These are phyloP conservation scores for Merodon equestris DNA, from an alignment of 2,888 invertebrate species.

Conservation along the genomic window DNA sequence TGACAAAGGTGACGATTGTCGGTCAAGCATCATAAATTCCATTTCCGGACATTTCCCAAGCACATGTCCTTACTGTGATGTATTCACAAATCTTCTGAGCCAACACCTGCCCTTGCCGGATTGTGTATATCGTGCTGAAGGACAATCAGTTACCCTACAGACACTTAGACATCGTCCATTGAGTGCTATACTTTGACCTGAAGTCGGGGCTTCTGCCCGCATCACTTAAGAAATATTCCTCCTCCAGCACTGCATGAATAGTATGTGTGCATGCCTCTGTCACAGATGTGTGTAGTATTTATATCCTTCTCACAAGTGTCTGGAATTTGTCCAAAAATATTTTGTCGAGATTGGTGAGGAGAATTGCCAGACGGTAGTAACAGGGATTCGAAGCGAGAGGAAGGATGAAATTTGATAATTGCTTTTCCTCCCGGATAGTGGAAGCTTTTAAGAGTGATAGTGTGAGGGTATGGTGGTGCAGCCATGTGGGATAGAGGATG, in stretches of 20 bases:
- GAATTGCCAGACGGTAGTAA: neutral
- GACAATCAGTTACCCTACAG: constrained; percentile 47
- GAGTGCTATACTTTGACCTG: constrained; percentile 49
- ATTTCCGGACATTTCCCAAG: constrained; percentile 6
- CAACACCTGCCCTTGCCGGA: constrained; percentile 51
- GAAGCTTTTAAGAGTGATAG: no score
- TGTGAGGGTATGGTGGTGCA: constrained; percentile 1
- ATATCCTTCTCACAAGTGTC: constrained; percentile 63
- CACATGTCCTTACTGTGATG: constrained; percentile 20
- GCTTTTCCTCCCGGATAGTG: constrained; percentile 21
- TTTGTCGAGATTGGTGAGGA: constrained; percentile 42
- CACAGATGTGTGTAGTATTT: constrained; percentile 64
- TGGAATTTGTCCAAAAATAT: constrained; percentile 67
- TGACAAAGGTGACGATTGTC: constrained; percentile 25
- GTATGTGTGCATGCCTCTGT: constrained; percentile 24
- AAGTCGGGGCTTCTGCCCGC: constrained; percentile 36
- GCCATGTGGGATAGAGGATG: constrained; percentile 14
- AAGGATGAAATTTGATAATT: constrained; percentile 67
- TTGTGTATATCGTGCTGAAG: constrained; percentile 13
- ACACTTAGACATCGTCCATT: constrained; percentile 55
- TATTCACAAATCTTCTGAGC: constrained; percentile 46
- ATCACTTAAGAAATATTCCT: constrained; percentile 51
- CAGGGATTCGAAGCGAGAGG: no score
- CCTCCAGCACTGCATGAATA: neutral
- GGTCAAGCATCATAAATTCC: constrained; percentile 51